Base-by-base conservation (phyloP, 2,797 vertebrate species). In the Gymnoscopelus microlampas region DNA sequence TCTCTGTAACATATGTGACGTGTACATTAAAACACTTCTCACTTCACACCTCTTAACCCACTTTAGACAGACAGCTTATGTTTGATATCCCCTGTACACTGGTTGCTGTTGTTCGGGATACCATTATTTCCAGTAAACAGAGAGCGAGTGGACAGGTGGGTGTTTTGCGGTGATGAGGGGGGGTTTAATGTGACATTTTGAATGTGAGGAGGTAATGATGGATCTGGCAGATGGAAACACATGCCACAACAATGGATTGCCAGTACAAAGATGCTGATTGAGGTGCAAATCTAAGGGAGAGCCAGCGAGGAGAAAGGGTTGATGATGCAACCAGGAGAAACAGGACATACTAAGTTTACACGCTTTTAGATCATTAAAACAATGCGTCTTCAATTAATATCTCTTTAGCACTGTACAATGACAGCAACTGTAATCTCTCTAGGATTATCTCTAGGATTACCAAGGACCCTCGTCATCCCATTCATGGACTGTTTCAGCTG, bases 151-250 rank as follows among this genome's bases (percentile, higher is more conserved):
- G 39, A 44, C 39, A 44, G 39, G 39, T 44, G 39, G 39, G 7
- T 44, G 39, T 44, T 44, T 44, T 44, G 39, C 39, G 9, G 39
- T 44, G 39, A 44, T 8, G 65, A 51, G 29, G 74, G 66, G 66
- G 6, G 5, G n/a, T 55, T 65, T 84, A 75, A 79, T 84, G 77
- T 87, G 76, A 87, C 75, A 77, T 53, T 66, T n/a, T 3, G 75
- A 39, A 39, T 39, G 26, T 51, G 70, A 26, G 62, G 78, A 51
- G 53, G 74, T 65, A 76, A 78, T 54, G 35, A 71, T 65, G 71
- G 66, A 75, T 53, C 74, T 85, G 90, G 93, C 88, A 76, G 89
- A 88, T 86, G 80, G 87, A 87, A 89, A 92, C 90, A 91, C 81
- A 90, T 92, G 91, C 26, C 68, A 54, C 11, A 12, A 89, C 86